Evolutionary conservation across 2,113 vertebrate genomes (phyloP), one percentile per base, ranked within the genome.

Genomic region (Athene cunicularia): DNA sequence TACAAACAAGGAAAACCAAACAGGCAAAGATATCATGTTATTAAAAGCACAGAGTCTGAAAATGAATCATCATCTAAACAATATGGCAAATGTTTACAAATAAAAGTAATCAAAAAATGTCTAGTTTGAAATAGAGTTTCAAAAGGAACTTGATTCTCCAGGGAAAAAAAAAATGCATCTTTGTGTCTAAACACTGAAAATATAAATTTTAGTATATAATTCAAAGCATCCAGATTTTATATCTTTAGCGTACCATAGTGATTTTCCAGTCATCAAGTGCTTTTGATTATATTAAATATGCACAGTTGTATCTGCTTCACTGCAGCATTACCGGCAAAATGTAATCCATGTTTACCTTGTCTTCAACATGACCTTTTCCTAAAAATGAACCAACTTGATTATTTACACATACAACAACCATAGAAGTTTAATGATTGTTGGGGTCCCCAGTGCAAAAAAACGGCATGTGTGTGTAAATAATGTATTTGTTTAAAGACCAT

Each of bases 381-480:
- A 70, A 68, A 87, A 92, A 76, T 28, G 16, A 81, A 70, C 14
- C 16, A 80, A 30, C 0, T 2, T 30, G n/a, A 70, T 62, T 72
- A 56, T 30, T 45, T 83, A 35, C 45, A 52, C 6, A 49, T 5
- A 7, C 1, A 4, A 60, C 14, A 80, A 6, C 8, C 24, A n/a
- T 0, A 67, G 62, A 88, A 83, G 7, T 17, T 49, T 66, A 45
- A 68, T 2, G 11, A 24, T 17, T 63, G 4, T 26, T 77, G 28
- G 3, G 30, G 14, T 68, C 45, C 8, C 8, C 49, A 50, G 19
- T 5, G 21, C 33, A 64, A 53, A 39, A 14, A 14, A 88, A 56
- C 1, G 3, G 15, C 17, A 23, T 14, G 9, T 0, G 0, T 0
- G 0, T 1, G 1, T 35, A 73, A 92, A 45, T 16, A 68, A 50